A percentile compares a stretch with the other conserved stretches of the same genome.
Evolutionary conservation across 2,888 invertebrate genomes (phyloP).

Genomic region (Agapetus fuscipes): DNA sequence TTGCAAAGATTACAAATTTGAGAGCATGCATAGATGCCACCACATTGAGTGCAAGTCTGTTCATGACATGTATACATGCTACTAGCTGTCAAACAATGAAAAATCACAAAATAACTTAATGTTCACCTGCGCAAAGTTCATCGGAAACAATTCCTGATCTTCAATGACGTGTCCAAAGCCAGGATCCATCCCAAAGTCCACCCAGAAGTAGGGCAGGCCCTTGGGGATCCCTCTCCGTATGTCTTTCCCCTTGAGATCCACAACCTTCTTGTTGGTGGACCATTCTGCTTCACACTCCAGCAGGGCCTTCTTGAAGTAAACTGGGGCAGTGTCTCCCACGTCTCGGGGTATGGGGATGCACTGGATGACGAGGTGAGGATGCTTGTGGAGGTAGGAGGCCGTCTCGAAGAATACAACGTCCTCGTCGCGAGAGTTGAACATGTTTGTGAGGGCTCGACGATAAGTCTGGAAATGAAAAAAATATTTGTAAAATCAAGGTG

Average conservation of each 20-base stretch:
- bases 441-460: conserved; percentile 64
- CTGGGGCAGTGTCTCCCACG: conserved; percentile 80
- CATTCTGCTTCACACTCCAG: conserved; percentile 93
- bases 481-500: too few species aligned
- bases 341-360: conserved; percentile 82
- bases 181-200: conserved; percentile 83
- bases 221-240: conserved; percentile 79
- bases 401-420: conserved; percentile 90
- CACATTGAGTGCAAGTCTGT: too few species aligned
- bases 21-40: too few species aligned
- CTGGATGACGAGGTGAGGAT: conserved; percentile 80
- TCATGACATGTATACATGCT: too few species aligned
- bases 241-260: conserved; percentile 51
- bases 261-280: conserved; percentile 84
- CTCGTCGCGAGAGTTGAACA: conserved; percentile 63
- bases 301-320: conserved; percentile 97
- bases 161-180: conserved; percentile 98
- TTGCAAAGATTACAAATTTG: too few species aligned
- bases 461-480: conserved; percentile 47
- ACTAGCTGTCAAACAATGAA: too few species aligned
- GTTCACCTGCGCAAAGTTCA: conserved; percentile 77
- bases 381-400: conserved; percentile 59
- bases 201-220: conserved; percentile 89
- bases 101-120: neutral
- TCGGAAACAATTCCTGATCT: conserved; percentile 78